Evolutionary conservation across 2,113 vertebrate genomes (phyloP).

Genomic region (Sebastes schlegelii): DNA sequence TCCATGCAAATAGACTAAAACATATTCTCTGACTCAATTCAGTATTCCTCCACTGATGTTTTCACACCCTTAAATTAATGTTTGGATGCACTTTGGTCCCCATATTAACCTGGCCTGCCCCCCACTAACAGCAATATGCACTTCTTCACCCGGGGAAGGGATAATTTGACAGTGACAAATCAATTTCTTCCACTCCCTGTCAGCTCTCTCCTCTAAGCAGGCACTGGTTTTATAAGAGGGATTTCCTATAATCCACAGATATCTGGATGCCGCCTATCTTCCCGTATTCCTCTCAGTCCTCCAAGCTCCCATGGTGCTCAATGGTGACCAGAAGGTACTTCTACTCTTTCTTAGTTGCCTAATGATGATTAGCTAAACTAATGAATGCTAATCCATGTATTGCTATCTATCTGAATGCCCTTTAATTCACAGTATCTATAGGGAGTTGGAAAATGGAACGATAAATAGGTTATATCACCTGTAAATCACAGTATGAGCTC

Average conservation of each 20-base stretch:
- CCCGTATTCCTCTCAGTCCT: slow-evolving; percentile 34
- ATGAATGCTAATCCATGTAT: slow-evolving; percentile 22
- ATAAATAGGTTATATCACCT: neutral
- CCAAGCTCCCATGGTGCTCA: slow-evolving; percentile 14
- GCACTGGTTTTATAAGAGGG: slow-evolving; percentile 49
- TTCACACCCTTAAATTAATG: slow-evolving; percentile 31
- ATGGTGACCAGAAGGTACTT: slow-evolving; percentile 3
- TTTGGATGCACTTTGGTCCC: slow-evolving; percentile 23
- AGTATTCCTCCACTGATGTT: slow-evolving; percentile 22
- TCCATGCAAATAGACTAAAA: neutral
- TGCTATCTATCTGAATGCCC: neutral
- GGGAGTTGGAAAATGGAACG: neutral
- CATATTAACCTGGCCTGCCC: slow-evolving; percentile 26
- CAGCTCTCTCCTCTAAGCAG: slow-evolving; percentile 52
- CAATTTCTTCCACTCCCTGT: slow-evolving; percentile 50
- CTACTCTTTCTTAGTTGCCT: slow-evolving; percentile 7
- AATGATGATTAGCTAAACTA: slow-evolving; percentile 40
- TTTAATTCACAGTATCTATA: neutral
- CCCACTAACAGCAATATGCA: slow-evolving; percentile 38
- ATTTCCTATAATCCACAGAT: slow-evolving; percentile 65
- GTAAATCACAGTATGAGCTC: neutral
- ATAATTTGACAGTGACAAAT: slow-evolving; percentile 67
- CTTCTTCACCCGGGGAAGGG: slow-evolving; percentile 32
- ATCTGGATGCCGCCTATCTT: slow-evolving; percentile 42
- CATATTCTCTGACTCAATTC: neutral